Evolutionary conservation across 2,797 vertebrate genomes (phyloP).

Genomic region (Trachops cirrhosus): DNA sequence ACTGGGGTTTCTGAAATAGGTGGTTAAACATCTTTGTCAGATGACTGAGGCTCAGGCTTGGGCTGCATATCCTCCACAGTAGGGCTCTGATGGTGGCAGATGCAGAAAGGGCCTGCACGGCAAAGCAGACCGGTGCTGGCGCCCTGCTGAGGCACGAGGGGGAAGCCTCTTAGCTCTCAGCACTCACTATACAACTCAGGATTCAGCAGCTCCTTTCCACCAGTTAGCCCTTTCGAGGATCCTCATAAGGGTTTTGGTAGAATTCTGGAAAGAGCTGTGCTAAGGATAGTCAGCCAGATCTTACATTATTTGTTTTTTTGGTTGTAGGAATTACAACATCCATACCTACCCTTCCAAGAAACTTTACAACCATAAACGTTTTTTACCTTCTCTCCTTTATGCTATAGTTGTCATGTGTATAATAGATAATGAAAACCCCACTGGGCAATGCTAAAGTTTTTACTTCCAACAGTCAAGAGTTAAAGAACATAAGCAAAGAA

Average conservation of each 20-base stretch:
- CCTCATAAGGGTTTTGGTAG: background rate
- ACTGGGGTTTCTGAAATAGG: background rate
- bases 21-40: background rate
- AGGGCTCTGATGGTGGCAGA: background rate
- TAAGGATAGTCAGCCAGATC: background rate
- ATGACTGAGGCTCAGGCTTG: background rate
- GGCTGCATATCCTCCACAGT: background rate
- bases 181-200: background rate
- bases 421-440: background rate
- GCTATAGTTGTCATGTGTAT: background rate
- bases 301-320: background rate
- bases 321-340: background rate
- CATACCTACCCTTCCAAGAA: background rate
- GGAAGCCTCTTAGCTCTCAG: background rate
- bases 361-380: background rate
- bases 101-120: background rate
- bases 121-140: background rate
- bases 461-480: background rate
- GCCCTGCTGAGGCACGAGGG: background rate
- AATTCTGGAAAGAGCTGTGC: background rate
- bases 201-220: background rate
- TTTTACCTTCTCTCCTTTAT: background rate
- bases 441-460: background rate
- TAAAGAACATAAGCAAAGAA: background rate
- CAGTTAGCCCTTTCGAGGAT: background rate